Evolutionary conservation across 2,888 invertebrate species (phyloP), one percentile per base, ranked within the genome.

Genomic region (Mycalesis mineus): DNA sequence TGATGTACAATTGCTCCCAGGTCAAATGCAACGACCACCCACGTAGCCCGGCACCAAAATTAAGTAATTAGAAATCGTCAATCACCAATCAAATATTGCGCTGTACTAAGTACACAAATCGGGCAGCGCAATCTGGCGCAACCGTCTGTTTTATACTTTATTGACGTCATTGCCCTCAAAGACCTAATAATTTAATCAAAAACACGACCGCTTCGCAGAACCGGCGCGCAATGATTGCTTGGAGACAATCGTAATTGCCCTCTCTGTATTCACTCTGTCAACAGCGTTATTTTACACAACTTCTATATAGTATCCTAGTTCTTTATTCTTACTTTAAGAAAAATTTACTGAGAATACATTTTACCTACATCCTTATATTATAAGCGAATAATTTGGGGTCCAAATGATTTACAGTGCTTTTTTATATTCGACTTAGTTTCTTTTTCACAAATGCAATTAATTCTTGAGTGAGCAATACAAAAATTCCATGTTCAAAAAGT

Each of bases 131-230:
- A 47, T 54, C 54, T 7, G 56, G 47, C 53, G 49, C 55, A 56
- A 47, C 31, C 41, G 41, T 48, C 64, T 65, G 68, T 72, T 72
- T n/a, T 70, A 69, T 67, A 65, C 69, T 68, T 69, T 68, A 70
- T 70, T 70, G 69, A 61, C 64, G 59, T 60, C 57, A 62, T 57
- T 61, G 62, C 53, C 51, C 60, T 51, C 45, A 56, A 55, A 57
- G 58, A 52, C 68, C 69, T 73, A 79, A 80, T 82, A 80, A 78
- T 80, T 81, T 76, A 78, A 82, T 81, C 75, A 77, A 73, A 77
- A 70, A 62, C 67, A 65, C 66, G 63, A 63, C 66, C 64, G 58
- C 50, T 58, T 58, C 57, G 44, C 55, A 57, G 57, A 57, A 61
- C 58, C 60, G 59, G 6, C 57, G 56, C 58, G 64, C 66, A 61